Evolutionary conservation across 2,888 invertebrate genomes (phyloP).

Genomic region (Dichetophora obliterata): DNA sequence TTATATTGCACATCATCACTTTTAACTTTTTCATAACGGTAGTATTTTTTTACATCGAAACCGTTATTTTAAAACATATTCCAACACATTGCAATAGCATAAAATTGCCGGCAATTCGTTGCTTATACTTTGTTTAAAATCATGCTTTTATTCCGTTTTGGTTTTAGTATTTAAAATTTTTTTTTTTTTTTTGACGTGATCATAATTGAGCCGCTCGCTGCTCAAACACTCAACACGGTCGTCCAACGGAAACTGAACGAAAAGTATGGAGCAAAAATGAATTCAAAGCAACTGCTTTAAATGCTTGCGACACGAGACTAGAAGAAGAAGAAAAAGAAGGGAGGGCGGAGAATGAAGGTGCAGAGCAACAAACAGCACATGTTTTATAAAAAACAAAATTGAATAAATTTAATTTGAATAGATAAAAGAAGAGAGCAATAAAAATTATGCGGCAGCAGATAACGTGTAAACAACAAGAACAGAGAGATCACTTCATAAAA

Average conservation of each 20-base stretch:
- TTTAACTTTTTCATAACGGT: neutral
- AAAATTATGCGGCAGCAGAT: conserved; percentile 13
- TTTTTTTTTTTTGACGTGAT: neutral
- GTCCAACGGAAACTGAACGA: conserved; percentile 34
- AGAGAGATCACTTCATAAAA: neutral
- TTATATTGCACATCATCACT: conserved; percentile 19
- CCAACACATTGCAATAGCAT: neutral
- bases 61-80: neutral
- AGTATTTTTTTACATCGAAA: neutral
- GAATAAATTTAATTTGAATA: neutral
- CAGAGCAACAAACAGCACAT: conserved; percentile 2
- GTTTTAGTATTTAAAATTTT: neutral
- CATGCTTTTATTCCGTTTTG: neutral
- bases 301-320: too few relatives aligned
- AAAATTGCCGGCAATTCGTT: conserved; percentile 38
- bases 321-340: neutral
- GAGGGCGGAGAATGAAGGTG: conserved; percentile 21
- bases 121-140: neutral
- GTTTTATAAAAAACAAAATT: neutral
- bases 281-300: neutral
- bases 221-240: conserved; percentile 29
- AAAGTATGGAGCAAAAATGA: conserved; percentile 3
- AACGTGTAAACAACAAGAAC: neutral
- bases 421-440: conserved; percentile 19
- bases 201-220: neutral